Evolutionary conservation across 92 coral and sea anemone genomes (phyloP).

Genomic region (Bergia puertoricense): DNA sequence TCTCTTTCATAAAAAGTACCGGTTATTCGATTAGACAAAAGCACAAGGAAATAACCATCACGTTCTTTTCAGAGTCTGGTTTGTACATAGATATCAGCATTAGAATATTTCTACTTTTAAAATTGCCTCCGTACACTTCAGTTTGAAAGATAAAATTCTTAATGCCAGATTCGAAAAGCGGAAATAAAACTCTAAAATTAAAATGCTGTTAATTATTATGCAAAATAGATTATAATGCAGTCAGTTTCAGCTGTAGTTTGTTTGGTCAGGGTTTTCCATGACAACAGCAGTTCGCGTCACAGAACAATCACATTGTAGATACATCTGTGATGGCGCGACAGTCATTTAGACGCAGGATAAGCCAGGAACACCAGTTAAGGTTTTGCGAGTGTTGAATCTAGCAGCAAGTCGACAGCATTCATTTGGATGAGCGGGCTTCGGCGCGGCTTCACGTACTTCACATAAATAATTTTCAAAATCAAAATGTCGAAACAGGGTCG

Average conservation of each 20-base stretch:
- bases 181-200: neutral
- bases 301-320: neutral
- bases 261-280: conserved; percentile 51
- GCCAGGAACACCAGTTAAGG: neutral
- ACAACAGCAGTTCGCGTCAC: conserved; percentile 51
- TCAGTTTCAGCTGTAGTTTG: conserved; percentile 26
- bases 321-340: neutral
- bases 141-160: neutral
- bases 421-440: neutral
- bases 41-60: too few species aligned
- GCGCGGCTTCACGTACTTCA: neutral
- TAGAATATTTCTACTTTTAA: neutral
- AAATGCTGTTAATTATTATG: conserved; percentile 1
- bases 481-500: conserved; percentile 72
- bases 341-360: neutral
- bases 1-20: neutral
- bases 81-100: neutral
- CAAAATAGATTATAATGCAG: conserved; percentile 15
- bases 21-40: too few species aligned
- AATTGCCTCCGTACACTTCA: conserved; percentile 2
- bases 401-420: neutral
- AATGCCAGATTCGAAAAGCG: neutral
- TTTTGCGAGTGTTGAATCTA: neutral
- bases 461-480: conserved; percentile 1
- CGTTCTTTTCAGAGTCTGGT: too few species aligned